Evolutionary conservation across 2,888 invertebrate genomes (phyloP).

Genomic region (Rotaria macrura): DNA sequence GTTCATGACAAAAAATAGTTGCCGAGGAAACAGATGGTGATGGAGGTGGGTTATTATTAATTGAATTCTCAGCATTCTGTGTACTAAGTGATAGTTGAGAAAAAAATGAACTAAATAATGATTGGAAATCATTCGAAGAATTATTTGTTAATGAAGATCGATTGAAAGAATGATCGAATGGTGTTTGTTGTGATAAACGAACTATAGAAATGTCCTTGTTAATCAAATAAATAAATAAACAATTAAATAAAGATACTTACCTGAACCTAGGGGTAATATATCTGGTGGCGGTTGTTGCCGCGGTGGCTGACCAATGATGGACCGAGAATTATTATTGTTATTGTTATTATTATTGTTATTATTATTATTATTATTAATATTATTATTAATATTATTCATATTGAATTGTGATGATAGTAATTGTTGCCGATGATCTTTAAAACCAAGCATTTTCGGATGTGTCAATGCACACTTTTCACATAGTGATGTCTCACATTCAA

Average conservation of each 20-base stretch:
- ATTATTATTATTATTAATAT: background rate
- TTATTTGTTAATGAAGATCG: background rate
- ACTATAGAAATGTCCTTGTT: background rate
- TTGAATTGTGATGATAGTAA: background rate
- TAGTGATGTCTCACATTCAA: constrained; percentile 27
- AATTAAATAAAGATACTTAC: background rate
- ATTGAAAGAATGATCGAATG: background rate
- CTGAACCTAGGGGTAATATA: background rate
- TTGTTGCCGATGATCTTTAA: constrained; percentile 31
- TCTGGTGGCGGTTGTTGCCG: background rate
- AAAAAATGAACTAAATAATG: background rate
- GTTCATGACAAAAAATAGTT: background rate
- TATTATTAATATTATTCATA: background rate
- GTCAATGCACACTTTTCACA: constrained; percentile 27
- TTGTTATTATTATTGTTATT: too few relatives aligned
- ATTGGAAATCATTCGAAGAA: background rate
- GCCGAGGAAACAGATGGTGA: constrained; percentile 19
- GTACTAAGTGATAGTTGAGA: background rate
- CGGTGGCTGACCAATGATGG: background rate
- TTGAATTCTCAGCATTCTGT: background rate
- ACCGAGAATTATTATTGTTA: background rate
- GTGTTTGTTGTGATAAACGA: background rate
- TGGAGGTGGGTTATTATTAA: background rate
- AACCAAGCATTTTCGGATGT: constrained; percentile 19
- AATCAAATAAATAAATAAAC: background rate